Conservation (phyloP, 2,113 vertebrate species). For the Sinocyclocheilus anshuiensis region DNA sequence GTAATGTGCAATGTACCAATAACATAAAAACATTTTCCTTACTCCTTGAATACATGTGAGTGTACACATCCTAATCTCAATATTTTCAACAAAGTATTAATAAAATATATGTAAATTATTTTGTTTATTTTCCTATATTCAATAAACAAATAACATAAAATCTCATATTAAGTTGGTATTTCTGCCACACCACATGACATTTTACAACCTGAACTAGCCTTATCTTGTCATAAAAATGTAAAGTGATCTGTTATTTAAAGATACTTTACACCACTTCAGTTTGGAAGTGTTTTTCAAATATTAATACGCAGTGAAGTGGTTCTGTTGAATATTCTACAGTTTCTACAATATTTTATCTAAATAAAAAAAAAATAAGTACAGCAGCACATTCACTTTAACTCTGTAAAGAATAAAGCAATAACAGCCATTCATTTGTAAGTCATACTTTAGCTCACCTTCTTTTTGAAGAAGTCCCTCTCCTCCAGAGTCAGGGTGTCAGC, state of each 20-base stretch:
- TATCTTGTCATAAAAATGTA: background rate
- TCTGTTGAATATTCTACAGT: background rate
- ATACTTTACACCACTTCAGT: background rate
- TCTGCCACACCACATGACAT: background rate
- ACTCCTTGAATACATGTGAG: too few relatives aligned
- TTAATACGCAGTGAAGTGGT: background rate
- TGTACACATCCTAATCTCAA: too few relatives aligned
- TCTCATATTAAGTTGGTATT: too few relatives aligned
- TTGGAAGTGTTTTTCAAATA: background rate
- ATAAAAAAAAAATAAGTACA: background rate
- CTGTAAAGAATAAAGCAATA: background rate
- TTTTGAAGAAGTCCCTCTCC: conserved; percentile 95
- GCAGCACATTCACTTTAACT: background rate
- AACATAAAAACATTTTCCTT: too few relatives aligned
- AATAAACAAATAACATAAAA: too few relatives aligned
- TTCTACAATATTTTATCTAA: too few relatives aligned
- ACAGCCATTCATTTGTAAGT: background rate
- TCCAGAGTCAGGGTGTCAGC: conserved; percentile 96
- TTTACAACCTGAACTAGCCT: background rate
- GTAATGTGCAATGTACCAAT: too few relatives aligned
- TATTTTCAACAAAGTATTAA: too few relatives aligned
- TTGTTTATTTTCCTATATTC: too few relatives aligned
- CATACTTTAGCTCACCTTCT: conserved; percentile 78
- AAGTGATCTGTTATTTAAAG: background rate
- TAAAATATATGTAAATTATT: too few relatives aligned